These are phyloP conservation scores for Tragelaphus strepsiceros DNA, from an alignment of 2,113 vertebrate genomes.

Conservation along the genomic window DNA sequence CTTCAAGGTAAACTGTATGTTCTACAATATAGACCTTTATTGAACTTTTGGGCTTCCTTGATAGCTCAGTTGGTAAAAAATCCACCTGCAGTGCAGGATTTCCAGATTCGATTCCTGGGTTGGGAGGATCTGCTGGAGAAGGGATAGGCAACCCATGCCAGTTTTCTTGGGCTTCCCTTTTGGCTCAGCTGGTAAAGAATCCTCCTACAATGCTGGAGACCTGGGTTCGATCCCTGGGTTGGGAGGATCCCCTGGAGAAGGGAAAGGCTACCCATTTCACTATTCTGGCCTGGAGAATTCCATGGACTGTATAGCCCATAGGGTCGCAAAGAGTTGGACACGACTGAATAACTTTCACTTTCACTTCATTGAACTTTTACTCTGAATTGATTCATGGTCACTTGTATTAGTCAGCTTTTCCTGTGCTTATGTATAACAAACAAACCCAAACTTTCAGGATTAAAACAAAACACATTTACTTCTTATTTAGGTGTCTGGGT, in stretches of 20 bases:
- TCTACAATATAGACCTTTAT: not conserved
- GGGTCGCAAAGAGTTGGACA: not conserved
- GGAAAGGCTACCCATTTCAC: not conserved
- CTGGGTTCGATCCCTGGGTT: not conserved
- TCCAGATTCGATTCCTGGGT: not conserved
- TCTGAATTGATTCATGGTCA: not conserved
- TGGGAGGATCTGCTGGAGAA: not conserved
- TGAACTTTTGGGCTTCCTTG: not conserved
- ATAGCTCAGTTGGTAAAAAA: not conserved
- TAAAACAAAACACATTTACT: not conserved
- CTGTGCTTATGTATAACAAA: not conserved
- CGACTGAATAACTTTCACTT: not conserved
- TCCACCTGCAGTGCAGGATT: not conserved
- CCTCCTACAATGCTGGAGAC: not conserved
- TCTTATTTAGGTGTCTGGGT: not conserved
- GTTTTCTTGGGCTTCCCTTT: not conserved
- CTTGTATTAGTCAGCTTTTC: not conserved
- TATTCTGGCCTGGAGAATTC: not conserved
- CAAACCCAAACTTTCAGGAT: not conserved
- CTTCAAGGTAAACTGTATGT: not conserved
- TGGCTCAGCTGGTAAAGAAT: not conserved
- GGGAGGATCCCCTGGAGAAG: not conserved
- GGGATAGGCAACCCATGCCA: not conserved
- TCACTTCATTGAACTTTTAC: not conserved
- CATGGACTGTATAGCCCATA: not conserved